These are phyloP conservation scores for Paradisaea rubra DNA, from an alignment of 2,113 vertebrate species.

Conservation along the genomic window DNA sequence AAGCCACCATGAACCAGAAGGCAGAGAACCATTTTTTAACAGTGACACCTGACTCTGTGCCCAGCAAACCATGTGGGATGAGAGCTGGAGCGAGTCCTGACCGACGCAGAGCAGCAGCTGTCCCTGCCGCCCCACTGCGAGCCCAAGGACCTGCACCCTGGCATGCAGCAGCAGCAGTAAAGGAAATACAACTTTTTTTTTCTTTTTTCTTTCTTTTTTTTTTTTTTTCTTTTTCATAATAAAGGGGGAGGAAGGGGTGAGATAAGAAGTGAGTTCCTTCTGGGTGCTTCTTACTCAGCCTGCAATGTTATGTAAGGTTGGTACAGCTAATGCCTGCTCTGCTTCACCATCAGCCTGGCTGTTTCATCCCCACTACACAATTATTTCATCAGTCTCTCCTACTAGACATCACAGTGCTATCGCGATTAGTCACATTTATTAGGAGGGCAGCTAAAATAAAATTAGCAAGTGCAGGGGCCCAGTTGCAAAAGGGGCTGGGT, in stretches of 20 bases:
- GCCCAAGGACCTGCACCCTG: background rate
- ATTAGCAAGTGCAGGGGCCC: background rate
- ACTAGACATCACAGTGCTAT: constrained; percentile 26
- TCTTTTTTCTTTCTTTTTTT: rapidly evolving
- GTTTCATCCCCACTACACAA: constrained; percentile 29
- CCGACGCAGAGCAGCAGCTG: rapidly evolving
- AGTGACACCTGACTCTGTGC: background rate
- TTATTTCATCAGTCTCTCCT: constrained; percentile 51
- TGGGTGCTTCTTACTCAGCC: constrained; percentile 42
- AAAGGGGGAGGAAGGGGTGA: constrained; percentile 15
- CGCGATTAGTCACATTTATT: constrained; percentile 22
- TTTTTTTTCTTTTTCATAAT: background rate
- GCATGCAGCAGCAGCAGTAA: background rate
- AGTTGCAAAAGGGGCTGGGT: background rate
- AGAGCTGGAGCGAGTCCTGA: background rate
- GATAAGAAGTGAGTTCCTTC: constrained; percentile 19
- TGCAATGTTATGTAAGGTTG: constrained; percentile 55
- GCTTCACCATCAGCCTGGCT: constrained; percentile 8
- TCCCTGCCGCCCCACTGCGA: background rate
- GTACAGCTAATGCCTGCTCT: constrained; percentile 43
- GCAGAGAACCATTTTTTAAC: background rate
- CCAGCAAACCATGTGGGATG: background rate
- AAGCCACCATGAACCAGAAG: background rate
- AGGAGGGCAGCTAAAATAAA: background rate
- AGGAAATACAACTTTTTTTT: background rate